Evolutionary conservation across 2,113 vertebrate species (phyloP), one percentile per base, ranked within the genome.

Genomic region (Nycticorax nycticorax): DNA sequence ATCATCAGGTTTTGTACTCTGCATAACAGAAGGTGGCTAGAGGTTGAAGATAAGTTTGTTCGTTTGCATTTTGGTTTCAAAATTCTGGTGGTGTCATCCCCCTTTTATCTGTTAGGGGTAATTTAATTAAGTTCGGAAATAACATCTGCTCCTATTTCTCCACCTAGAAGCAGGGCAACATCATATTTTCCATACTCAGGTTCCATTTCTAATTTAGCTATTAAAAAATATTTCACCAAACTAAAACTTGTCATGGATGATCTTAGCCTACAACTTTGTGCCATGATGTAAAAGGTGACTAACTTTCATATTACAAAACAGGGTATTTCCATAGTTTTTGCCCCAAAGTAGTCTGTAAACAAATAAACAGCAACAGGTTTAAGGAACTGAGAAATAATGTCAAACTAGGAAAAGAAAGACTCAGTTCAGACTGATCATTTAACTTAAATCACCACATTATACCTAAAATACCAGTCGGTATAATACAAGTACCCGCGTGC

Each of bases 281-380:
- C 11, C 15, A 27, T 13, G 28, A 26, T 8, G 2, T 27, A 45
- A 60, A 89, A 85, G 30, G 27, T 59, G 50, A 37, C 26, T 19
- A 47, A 85, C 23, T 62, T 89, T 20, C 45, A 62, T 7, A 5
- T 57, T 18, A 35, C 17, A 43, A 41, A 92, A 59, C 10, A 72
- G 41, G 47, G 32, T 14, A 32, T 71, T 93, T 55, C 37, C 30
- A 32, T 2, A 43, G 33, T 8, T 71, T 80, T 81, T 30, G 73
- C 10, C 69, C 35, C n/a, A 28, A 48, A 60, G 35, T 32, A 33
- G 35, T 18, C 64, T 56, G 39, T 39, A 59, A 63, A 71, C 7
- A 77, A 88, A 88, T 39, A 26, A 80, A 69, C 24, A 83, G 92
- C 94, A 89, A 95, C 83, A 96, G 56, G 95, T 95, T 90, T 90